Evolutionary conservation across 1,140 invertebrate genomes (phyloP).

Genomic region (Gerris buenoi): DNA sequence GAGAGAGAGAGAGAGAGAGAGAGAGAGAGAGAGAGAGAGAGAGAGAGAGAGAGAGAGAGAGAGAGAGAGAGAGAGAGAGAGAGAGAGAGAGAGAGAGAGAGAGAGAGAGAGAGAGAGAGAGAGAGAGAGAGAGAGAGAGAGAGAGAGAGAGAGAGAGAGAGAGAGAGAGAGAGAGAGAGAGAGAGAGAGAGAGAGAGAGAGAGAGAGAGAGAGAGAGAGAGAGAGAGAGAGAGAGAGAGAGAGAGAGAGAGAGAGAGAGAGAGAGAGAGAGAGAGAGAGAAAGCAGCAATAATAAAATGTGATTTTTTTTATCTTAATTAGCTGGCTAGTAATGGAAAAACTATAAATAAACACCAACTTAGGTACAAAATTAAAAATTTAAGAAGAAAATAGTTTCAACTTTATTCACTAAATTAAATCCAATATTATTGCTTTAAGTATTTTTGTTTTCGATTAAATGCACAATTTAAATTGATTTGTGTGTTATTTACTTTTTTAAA

Average conservation of each 20-base stretch:
- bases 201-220: slow-evolving; percentile 13
- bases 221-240: slow-evolving; percentile 13
- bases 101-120: slow-evolving; percentile 9
- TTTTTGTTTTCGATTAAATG: too few species aligned
- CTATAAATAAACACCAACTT: too few species aligned
- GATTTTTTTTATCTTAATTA: too few species aligned
- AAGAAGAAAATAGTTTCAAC: too few species aligned
- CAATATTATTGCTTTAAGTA: too few species aligned
- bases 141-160: slow-evolving; percentile 11
- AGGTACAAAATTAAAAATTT: too few species aligned
- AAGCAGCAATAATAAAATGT: too few species aligned
- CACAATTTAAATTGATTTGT: too few species aligned
- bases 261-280: slow-evolving; percentile 9
- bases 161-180: slow-evolving; percentile 13
- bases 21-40: slow-evolving; percentile 16
- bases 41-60: slow-evolving; percentile 17
- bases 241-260: slow-evolving; percentile 11
- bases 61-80: slow-evolving; percentile 17
- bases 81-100: background rate
- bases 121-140: slow-evolving; percentile 7
- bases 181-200: slow-evolving; percentile 12
- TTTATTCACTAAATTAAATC: too few species aligned
- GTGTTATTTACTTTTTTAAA: too few species aligned
- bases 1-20: slow-evolving; percentile 14
- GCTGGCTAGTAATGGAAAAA: too few species aligned